These are phyloP conservation scores for Anser brachyrhynchus DNA, from an alignment of 2,113 vertebrate genomes.

Conservation along the genomic window DNA sequence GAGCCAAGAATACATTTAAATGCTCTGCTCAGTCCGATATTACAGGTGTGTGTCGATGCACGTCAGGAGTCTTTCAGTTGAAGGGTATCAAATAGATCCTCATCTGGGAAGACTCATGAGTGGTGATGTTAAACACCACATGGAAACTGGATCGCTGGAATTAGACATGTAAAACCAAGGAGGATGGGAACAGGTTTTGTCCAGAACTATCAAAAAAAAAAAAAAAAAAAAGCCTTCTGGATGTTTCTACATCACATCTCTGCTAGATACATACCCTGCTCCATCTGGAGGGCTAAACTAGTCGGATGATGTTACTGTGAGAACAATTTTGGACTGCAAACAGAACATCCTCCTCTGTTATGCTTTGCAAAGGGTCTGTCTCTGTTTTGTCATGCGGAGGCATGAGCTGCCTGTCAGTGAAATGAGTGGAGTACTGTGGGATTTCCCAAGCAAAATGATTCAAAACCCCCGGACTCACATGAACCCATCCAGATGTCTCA, in stretches of 20 bases:
- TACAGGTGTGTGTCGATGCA: not conserved
- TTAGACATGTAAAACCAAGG: not conserved
- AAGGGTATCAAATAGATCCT: not conserved
- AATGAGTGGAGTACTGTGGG: not conserved
- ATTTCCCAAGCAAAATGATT: not conserved
- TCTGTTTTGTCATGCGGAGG: not conserved
- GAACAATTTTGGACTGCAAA: not conserved
- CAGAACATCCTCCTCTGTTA: not conserved
- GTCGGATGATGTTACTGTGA: not conserved
- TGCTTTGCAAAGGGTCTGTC: not conserved
- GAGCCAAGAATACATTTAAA: not conserved
- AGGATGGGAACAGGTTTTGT: not conserved
- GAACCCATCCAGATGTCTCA: not conserved
- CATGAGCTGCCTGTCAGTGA: conserved; percentile 37
- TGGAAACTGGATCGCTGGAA: not conserved
- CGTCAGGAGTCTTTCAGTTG: not conserved
- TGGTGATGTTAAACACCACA: not conserved
- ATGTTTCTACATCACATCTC: not conserved
- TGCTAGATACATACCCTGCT: not conserved
- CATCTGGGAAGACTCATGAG: not conserved
- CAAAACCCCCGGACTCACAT: not conserved
- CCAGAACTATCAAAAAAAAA: not conserved
- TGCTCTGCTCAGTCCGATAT: not conserved
- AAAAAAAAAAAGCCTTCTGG: not conserved
- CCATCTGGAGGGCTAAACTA: conserved; percentile 6